Evolutionary conservation across 64 coral and sea anemone genomes (phyloP).

Genomic region (Porites lutea): DNA sequence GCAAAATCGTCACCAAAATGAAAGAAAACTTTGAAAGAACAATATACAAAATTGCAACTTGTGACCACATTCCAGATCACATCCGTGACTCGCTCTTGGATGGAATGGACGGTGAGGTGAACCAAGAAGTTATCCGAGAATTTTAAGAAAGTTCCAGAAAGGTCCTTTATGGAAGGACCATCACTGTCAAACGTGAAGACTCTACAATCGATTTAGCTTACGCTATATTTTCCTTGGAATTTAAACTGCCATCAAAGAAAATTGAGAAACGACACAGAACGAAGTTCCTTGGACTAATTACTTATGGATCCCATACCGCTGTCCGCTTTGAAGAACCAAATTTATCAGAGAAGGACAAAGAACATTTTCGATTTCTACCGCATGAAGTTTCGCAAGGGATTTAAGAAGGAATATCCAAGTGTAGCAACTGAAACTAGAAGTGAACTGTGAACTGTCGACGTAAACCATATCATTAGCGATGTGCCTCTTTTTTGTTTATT

Average conservation of each 20-base stretch:
- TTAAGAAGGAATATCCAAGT: no score
- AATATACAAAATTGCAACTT: slow-evolving; percentile 30
- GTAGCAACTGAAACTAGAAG: no score
- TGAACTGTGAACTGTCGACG: no score
- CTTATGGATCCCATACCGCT: slow-evolving; percentile 1
- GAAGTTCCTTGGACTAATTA: slow-evolving; percentile 9
- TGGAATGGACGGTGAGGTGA: slow-evolving; percentile 20
- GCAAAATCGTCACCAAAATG: slow-evolving; percentile 43
- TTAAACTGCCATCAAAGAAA: slow-evolving; percentile 50
- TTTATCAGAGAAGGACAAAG: not conserved
- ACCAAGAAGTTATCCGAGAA: slow-evolving; percentile 41
- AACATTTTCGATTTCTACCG: no score
- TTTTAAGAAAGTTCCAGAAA: slow-evolving; percentile 35
- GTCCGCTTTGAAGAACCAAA: slow-evolving; percentile 38
- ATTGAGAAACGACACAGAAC: slow-evolving; percentile 35
- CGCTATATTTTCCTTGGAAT: slow-evolving; percentile 42
- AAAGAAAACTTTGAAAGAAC: slow-evolving; percentile 39
- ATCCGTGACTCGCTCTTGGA: slow-evolving; percentile 31
- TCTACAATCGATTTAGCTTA: slow-evolving; percentile 61
- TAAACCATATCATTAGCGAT: no score
- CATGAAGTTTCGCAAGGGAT: no score
- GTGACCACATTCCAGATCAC: slow-evolving; percentile 17
- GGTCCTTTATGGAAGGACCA: slow-evolving; percentile 26
- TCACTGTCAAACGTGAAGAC: slow-evolving; percentile 28
- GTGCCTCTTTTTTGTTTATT: no score